Conservation (phyloP, 2,888 invertebrate genomes). For the Xanthorhoe spadicearia region DNA sequence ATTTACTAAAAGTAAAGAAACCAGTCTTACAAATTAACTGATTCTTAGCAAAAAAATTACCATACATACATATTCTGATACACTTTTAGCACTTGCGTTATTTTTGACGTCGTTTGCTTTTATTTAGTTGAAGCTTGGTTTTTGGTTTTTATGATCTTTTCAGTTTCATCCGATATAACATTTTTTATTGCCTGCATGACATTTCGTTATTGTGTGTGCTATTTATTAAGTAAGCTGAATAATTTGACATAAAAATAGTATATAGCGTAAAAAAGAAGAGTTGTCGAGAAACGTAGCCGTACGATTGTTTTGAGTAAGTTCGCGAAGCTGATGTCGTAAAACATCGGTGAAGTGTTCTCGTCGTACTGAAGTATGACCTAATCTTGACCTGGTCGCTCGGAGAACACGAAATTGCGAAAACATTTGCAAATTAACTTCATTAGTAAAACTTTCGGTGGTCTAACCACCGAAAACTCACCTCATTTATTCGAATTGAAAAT, state of each 20-base stretch:
- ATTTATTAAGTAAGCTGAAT: not conserved
- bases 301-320: not conserved
- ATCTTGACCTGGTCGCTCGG: not conserved
- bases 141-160: conserved; percentile 21
- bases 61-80: conserved; percentile 1
- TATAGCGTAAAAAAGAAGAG: not conserved
- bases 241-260: not conserved
- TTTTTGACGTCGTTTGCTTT: conserved; percentile 17
- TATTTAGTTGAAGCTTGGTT: conserved; percentile 21
- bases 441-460: not conserved
- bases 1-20: not conserved
- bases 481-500: not conserved
- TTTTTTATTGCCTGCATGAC: conserved; percentile 17
- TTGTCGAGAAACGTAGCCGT: not conserved
- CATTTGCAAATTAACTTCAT: not conserved
- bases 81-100: conserved; percentile 1
- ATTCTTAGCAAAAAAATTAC: not conserved
- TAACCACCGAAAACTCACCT: not conserved
- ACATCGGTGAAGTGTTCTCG: not conserved
- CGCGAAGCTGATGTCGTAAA: not conserved
- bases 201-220: conserved; percentile 12
- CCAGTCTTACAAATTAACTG: not conserved
- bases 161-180: conserved; percentile 5
- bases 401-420: not conserved
- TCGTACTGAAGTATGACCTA: not conserved